A percentile compares a stretch with the other conserved stretches of the same genome.
Evolutionary conservation across 1,140 invertebrate species (phyloP).

Genomic region (Drosophila sp.): DNA sequence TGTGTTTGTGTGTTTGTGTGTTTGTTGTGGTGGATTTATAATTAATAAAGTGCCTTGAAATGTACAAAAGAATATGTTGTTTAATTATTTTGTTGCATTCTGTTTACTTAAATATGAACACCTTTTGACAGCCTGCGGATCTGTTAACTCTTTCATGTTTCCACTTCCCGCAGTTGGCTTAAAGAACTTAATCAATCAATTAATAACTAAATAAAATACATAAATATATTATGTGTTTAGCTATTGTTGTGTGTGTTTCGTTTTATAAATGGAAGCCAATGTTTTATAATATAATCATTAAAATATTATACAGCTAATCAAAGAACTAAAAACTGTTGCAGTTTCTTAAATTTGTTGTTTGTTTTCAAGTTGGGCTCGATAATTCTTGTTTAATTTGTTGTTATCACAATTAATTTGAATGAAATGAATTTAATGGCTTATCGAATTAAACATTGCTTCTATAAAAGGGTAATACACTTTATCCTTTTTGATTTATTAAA

Average conservation of each 20-base stretch:
- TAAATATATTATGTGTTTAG: slow-evolving; percentile 43
- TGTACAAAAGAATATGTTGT: slow-evolving; percentile 23
- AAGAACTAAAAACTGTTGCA: slow-evolving; percentile 59
- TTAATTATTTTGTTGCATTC: slow-evolving; percentile 4
- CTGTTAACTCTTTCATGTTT: not conserved
- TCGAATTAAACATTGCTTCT: slow-evolving; percentile 25
- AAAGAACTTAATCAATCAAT: slow-evolving; percentile 29
- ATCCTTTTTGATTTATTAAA: not conserved
- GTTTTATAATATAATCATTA: not conserved
- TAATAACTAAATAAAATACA: slow-evolving; percentile 59
- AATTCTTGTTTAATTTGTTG: slow-evolving; percentile 47
- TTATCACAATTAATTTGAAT: slow-evolving; percentile 72
- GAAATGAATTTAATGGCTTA: slow-evolving; percentile 68
- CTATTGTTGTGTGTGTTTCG: slow-evolving; percentile 25
- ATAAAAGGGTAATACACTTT: not conserved
- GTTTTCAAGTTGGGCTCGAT: not conserved
- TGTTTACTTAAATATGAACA: slow-evolving; percentile 68
- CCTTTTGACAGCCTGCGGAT: slow-evolving; percentile 40
- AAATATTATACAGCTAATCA: not conserved
- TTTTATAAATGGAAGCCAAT: slow-evolving; percentile 83
- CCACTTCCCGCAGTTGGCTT: not conserved
- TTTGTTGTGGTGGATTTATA: slow-evolving; percentile 38
- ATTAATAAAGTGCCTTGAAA: slow-evolving; percentile 41
- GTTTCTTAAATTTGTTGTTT: slow-evolving; percentile 26
- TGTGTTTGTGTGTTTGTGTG: slow-evolving; percentile 40